phyloP scores from a whole-genome alignment of 2,113 vertebrate species.

The Oenanthe oenanthe region DNA sequence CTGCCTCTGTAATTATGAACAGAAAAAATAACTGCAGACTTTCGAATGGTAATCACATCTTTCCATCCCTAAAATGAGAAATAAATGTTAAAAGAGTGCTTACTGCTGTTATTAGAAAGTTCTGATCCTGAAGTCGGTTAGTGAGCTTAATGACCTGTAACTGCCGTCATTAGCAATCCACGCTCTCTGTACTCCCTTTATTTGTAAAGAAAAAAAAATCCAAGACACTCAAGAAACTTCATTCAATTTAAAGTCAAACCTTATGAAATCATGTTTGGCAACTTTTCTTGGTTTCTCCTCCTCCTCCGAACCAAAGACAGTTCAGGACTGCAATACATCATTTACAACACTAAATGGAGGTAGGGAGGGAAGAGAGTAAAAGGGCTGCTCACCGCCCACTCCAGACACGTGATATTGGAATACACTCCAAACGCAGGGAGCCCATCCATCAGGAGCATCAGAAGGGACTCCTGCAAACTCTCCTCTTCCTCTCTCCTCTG shows the following conservation, averaged over 20 bases:
- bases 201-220: slow-evolving; percentile 38
- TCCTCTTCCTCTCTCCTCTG: not conserved
- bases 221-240: slow-evolving; percentile 68
- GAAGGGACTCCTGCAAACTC: slow-evolving; percentile 23
- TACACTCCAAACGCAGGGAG: slow-evolving; percentile 54
- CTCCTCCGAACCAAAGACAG: slow-evolving; percentile 46
- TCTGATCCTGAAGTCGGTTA: slow-evolving; percentile 69
- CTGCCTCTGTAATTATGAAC: not conserved
- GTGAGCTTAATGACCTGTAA: slow-evolving; percentile 67
- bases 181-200: slow-evolving; percentile 59
- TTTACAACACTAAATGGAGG: slow-evolving; percentile 39
- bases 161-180: slow-evolving; percentile 52
- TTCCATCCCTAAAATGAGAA: slow-evolving; percentile 45
- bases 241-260: slow-evolving; percentile 71
- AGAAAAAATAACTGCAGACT: slow-evolving; percentile 21
- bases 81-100: slow-evolving; percentile 58
- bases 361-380: slow-evolving; percentile 21
- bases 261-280: slow-evolving; percentile 78
- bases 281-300: slow-evolving; percentile 63
- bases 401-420: slow-evolving; percentile 64
- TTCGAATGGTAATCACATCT: slow-evolving; percentile 54
- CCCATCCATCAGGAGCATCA: slow-evolving; percentile 48
- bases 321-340: slow-evolving; percentile 67
- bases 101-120: slow-evolving; percentile 57
- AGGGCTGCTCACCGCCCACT: slow-evolving; percentile 50